Conservation (phyloP, 2,888 invertebrate genomes). For the Dicranocentrus wangi region DNA sequence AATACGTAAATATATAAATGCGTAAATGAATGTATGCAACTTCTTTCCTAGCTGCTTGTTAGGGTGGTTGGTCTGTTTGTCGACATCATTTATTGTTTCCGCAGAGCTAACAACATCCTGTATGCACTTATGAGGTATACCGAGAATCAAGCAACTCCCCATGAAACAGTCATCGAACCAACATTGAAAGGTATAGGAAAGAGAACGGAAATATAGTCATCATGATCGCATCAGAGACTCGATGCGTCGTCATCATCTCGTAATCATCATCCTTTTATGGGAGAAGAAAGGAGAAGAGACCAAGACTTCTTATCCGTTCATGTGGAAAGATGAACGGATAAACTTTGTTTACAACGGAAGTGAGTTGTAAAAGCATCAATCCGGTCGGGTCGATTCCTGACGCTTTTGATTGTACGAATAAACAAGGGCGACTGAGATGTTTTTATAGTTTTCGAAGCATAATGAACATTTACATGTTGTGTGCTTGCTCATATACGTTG, state of each 20-base stretch:
- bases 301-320: conserved; percentile 3
- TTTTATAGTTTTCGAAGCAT: conserved; percentile 4
- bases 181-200: not conserved
- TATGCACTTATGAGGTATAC: not conserved
- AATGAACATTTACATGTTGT: not conserved
- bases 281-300: conserved; percentile 5
- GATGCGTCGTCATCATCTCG: not conserved
- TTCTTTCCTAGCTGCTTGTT: no score
- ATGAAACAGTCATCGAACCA: no score
- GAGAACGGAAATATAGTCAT: conserved; percentile 33
- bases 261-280: conserved; percentile 20
- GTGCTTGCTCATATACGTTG: not conserved
- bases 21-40: no score
- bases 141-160: not conserved
- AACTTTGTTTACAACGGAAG: conserved; percentile 52
- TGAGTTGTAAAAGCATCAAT: conserved; percentile 50
- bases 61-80: not conserved
- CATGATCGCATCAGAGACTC: conserved; percentile 9
- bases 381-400: not conserved
- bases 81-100: conserved; percentile 4
- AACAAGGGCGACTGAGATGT: conserved; percentile 5
- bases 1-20: no score
- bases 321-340: conserved; percentile 4
- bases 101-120: conserved; percentile 11
- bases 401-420: not conserved